Conservation (phyloP, 2,888 invertebrate species). For the Trissolcus brochymenae region DNA sequence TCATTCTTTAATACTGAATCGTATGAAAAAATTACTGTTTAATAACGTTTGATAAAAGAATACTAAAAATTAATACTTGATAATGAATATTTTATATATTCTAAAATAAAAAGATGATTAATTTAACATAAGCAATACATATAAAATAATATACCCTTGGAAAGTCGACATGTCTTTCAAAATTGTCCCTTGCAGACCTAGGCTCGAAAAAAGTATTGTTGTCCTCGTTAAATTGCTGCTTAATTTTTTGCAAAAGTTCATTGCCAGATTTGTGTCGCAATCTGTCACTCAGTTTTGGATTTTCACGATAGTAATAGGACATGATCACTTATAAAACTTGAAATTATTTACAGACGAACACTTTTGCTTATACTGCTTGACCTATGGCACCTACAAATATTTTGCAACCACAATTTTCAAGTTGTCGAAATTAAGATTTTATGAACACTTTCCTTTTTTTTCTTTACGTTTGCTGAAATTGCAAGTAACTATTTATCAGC, state of each 20-base stretch:
- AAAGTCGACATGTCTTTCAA: slow-evolving; percentile 68
- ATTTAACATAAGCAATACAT: neutral
- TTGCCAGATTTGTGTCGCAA: slow-evolving; percentile 70
- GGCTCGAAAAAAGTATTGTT: slow-evolving; percentile 69
- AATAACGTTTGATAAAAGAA: too few relatives aligned
- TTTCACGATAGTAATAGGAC: slow-evolving; percentile 73
- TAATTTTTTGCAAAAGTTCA: slow-evolving; percentile 70
- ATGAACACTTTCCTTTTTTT: too few relatives aligned
- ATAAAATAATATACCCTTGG: slow-evolving; percentile 67
- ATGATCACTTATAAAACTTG: slow-evolving; percentile 55
- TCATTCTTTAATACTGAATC: too few relatives aligned
- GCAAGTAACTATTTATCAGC: neutral
- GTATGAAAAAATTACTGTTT: too few relatives aligned
- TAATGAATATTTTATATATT: neutral
- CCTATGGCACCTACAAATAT: neutral
- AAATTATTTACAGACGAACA: slow-evolving; percentile 10
- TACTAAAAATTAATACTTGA: too few relatives aligned
- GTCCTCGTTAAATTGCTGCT: slow-evolving; percentile 71
- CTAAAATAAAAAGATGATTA: neutral
- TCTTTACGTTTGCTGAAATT: neutral
- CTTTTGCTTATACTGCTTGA: slow-evolving; percentile 11
- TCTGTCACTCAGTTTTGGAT: slow-evolving; percentile 70
- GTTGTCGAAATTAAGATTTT: neutral
- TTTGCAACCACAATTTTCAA: neutral
- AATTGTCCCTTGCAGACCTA: slow-evolving; percentile 64